Conservation (phyloP, 23 tunicate genomes). For the Halocynthia roretzi region DNA sequence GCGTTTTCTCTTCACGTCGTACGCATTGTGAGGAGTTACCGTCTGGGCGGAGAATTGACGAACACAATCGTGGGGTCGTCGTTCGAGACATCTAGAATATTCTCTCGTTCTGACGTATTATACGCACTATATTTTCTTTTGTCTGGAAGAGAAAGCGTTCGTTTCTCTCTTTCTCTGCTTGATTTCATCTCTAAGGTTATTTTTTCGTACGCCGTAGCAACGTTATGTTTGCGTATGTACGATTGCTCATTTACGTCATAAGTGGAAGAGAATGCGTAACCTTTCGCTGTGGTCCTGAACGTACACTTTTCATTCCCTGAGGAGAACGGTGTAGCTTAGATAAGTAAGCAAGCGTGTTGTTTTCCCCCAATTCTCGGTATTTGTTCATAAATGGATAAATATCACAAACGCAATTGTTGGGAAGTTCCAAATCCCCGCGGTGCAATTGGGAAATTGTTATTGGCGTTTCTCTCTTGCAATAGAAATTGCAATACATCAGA, state of each 20-base stretch:
- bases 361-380: not conserved
- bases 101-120: not conserved
- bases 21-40: not conserved
- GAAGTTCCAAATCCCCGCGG: slow-evolving; percentile 9
- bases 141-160: no score
- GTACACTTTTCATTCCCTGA: not conserved
- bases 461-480: no score
- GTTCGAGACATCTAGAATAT: not conserved
- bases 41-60: no score
- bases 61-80: no score
- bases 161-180: no score
- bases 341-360: not conserved
- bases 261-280: slow-evolving; percentile 3
- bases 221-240: not conserved
- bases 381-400: not conserved
- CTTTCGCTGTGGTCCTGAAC: not conserved
- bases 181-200: no score
- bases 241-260: not conserved
- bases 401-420: not conserved
- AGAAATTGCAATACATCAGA: not conserved
- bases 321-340: not conserved
- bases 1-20: slow-evolving; percentile 13
- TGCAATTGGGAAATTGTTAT: not conserved
- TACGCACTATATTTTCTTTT: no score
- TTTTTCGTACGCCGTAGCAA: no score